Conservation (phyloP, 2,888 invertebrate species). For the Ernsta delagoae region DNA sequence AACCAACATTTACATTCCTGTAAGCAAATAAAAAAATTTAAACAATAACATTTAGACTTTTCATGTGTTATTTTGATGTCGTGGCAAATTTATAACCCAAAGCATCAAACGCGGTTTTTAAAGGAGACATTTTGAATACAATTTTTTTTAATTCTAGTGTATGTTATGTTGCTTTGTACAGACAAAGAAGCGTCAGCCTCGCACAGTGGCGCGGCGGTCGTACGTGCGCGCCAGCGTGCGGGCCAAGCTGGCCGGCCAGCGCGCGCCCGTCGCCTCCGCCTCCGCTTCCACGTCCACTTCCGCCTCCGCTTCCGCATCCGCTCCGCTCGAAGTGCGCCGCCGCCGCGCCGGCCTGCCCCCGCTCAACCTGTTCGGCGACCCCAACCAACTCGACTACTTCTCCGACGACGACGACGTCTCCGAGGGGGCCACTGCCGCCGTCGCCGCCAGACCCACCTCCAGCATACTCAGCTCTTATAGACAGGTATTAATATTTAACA, state of each 20-base stretch:
- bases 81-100: too few relatives aligned
- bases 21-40: too few relatives aligned
- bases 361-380: slow-evolving; percentile 86
- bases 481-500: too few relatives aligned
- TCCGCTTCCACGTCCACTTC: slow-evolving; percentile 53
- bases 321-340: slow-evolving; percentile 44
- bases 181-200: slow-evolving; percentile 60
- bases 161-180: too few relatives aligned
- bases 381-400: slow-evolving; percentile 89
- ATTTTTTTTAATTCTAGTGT: too few relatives aligned
- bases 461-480: slow-evolving; percentile 69
- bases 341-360: slow-evolving; percentile 56
- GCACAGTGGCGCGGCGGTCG: slow-evolving; percentile 73
- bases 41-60: too few relatives aligned
- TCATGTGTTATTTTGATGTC: too few relatives aligned
- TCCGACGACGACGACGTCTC: slow-evolving; percentile 75
- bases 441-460: slow-evolving; percentile 70
- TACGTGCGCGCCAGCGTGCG: slow-evolving; percentile 72
- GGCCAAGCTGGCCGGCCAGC: slow-evolving; percentile 57
- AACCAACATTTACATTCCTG: too few relatives aligned
- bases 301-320: slow-evolving; percentile 27
- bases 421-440: slow-evolving; percentile 63
- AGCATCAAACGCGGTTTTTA: too few relatives aligned
- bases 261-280: slow-evolving; percentile 43
- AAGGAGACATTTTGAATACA: too few relatives aligned